Percentiles rank a stretch among this genome's conserved stretches.
These are phyloP conservation scores for Macrostomum lignano DNA, from an alignment of 1,140 invertebrate species.

Conservation along the genomic window DNA sequence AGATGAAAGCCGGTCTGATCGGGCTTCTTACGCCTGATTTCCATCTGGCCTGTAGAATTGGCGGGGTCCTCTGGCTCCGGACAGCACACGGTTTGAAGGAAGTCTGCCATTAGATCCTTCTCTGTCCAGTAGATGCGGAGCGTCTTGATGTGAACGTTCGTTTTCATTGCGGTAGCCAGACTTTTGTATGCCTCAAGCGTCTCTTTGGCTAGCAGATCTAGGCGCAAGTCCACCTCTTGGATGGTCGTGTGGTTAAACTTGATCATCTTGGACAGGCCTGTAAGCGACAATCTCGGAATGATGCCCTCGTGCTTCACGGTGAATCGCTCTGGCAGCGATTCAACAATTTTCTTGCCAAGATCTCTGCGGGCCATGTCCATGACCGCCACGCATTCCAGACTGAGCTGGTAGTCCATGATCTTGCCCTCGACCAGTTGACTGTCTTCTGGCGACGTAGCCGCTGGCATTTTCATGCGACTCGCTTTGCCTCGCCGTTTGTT, in stretches of 20 bases:
- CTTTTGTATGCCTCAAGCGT: slow-evolving; percentile 2
- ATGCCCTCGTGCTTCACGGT: background rate
- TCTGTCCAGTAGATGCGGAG: background rate
- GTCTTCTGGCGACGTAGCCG: background rate
- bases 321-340: background rate
- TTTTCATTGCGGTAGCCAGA: background rate
- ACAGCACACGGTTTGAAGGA: background rate
- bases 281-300: background rate
- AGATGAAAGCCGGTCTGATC: too few species aligned
- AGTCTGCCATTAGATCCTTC: background rate
- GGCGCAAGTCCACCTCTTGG: background rate
- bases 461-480: too few species aligned
- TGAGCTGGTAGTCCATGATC: slow-evolving; percentile 1
- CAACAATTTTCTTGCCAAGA: background rate
- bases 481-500: too few species aligned
- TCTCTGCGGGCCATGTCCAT: background rate
- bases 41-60: too few species aligned
- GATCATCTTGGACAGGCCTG: background rate
- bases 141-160: background rate
- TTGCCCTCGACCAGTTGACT: background rate
- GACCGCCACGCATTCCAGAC: slow-evolving; percentile 1
- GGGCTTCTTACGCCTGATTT: too few species aligned
- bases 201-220: background rate
- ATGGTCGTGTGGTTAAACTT: background rate
- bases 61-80: background rate